Conservation (phyloP, 2,888 invertebrate genomes). For the Andrena bucephala region DNA sequence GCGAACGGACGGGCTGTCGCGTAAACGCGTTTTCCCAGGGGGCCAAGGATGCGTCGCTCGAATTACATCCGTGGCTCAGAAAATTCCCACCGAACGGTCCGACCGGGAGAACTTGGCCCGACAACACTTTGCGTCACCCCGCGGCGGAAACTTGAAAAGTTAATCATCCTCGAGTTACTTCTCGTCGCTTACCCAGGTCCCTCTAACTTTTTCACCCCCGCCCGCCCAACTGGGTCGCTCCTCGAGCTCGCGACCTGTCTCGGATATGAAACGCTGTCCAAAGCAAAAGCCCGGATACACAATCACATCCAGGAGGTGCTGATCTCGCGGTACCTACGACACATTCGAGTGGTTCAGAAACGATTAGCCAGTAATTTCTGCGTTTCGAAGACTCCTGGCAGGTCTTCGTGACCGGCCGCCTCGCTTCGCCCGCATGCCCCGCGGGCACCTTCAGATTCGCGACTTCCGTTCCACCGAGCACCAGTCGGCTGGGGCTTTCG, state of each 20-base stretch:
- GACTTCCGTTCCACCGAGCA: constrained; percentile 63
- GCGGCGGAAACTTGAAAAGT: constrained; percentile 45
- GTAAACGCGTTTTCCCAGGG: constrained; percentile 18
- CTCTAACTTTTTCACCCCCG: constrained; percentile 39
- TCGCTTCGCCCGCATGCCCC: constrained; percentile 22
- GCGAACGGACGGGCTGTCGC: too few species aligned
- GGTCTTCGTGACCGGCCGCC: constrained; percentile 8
- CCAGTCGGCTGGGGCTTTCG: constrained; percentile 45
- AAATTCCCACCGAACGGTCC: neutral
- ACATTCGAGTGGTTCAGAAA: neutral
- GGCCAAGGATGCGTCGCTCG: constrained; percentile 23
- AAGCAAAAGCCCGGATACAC: neutral
- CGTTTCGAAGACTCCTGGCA: neutral
- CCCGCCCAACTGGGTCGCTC: constrained; percentile 23
- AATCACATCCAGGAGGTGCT: neutral
- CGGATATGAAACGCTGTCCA: constrained; percentile 25
- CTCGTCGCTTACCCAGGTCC: constrained; percentile 37
- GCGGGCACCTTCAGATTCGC: constrained; percentile 60
- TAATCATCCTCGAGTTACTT: constrained; percentile 49
- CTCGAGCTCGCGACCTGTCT: neutral
- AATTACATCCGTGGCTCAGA: constrained; percentile 23
- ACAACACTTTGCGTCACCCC: constrained; percentile 33
- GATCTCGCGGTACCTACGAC: neutral
- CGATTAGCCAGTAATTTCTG: constrained; percentile 18
- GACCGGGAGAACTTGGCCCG: constrained; percentile 22